Evolutionary conservation across 2,113 vertebrate species (phyloP), one percentile per base, ranked within the genome.

Genomic region (Neotragus moschatus): DNA sequence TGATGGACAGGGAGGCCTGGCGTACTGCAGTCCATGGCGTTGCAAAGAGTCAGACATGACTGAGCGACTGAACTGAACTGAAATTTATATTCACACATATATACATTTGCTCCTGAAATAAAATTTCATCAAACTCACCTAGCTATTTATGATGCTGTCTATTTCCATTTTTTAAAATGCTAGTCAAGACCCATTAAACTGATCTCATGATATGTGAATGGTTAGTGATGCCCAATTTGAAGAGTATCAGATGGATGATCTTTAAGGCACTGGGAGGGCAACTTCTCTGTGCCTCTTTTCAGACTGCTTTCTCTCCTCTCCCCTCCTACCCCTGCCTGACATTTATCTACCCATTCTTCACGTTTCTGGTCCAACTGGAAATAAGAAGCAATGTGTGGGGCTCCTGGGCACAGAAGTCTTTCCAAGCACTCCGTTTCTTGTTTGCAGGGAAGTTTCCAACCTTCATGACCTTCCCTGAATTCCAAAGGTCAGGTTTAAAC

Each of bases 21-120:
- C 2, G 0, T n/a, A 33, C 63, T 66, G 63, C 8, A 17, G n/a
- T 39, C 5, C n/a, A 23, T 70, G n/a, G n/a, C 0, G 10, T 39
- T 1, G 0, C 5, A 70, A 17, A 63, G 19, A 39, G 19, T 70
- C 66, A 36, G 9, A 70, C 17, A 70, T 2, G 30, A 70, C 33
- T 70, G 33, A 70, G 63, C 1, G 2, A 70, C 63, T 70, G n/a
- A 70, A 70, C n/a, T 63, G 61, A 4, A n/a, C 30, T 63, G 16
- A 66, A n/a, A 36, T 81, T 81, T 51, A 81, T n/a, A 81, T 12
- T 80, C 49, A 17, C 14, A 17, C 53, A 11, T 1, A 43, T 10
- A 55, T 26, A 15, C 47, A 51, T 11, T 63, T 2, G 10, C 30
- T 39, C 15, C 61, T 63, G 47, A 77, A 75, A 63, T 66, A 43